These are phyloP conservation scores for Taxidea taxus DNA, from an alignment of 2,113 vertebrate genomes.

Conservation along the genomic window DNA sequence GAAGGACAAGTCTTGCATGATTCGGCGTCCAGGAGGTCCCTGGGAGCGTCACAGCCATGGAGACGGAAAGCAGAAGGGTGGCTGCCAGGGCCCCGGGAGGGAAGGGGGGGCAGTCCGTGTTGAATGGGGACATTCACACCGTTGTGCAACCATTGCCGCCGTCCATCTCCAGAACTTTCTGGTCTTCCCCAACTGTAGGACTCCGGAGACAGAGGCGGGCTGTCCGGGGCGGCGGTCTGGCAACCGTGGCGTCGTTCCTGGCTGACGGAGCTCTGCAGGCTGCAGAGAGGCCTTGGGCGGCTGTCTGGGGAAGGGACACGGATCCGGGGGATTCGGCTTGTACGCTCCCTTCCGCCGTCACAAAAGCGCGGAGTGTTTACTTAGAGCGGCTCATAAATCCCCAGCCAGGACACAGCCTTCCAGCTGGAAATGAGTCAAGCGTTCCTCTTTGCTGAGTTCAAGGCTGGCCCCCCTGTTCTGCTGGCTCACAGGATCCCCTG, in stretches of 20 bases:
- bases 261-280: neutral
- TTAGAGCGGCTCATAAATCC: neutral
- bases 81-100: neutral
- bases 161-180: neutral
- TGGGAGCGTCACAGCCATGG: too few relatives aligned
- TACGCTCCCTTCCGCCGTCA: neutral
- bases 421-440: neutral
- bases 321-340: too few relatives aligned
- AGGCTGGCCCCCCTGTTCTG: neutral
- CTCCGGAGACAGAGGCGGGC: neutral
- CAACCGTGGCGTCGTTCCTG: neutral
- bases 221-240: rapidly evolving
- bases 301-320: neutral
- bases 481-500: neutral
- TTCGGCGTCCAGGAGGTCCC: neutral
- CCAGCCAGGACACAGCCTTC: neutral
- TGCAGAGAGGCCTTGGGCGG: neutral
- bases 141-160: neutral
- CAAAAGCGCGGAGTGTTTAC: neutral
- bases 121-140: neutral
- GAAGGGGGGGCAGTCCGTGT: neutral
- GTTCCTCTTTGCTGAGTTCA: neutral
- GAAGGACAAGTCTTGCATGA: neutral
- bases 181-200: neutral
- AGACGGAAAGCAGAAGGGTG: neutral